A percentile compares a stretch with the other conserved stretches of the same genome.
phyloP scores from a whole-genome alignment of 2,113 vertebrate species.

The Puffinus mauretanicus region DNA sequence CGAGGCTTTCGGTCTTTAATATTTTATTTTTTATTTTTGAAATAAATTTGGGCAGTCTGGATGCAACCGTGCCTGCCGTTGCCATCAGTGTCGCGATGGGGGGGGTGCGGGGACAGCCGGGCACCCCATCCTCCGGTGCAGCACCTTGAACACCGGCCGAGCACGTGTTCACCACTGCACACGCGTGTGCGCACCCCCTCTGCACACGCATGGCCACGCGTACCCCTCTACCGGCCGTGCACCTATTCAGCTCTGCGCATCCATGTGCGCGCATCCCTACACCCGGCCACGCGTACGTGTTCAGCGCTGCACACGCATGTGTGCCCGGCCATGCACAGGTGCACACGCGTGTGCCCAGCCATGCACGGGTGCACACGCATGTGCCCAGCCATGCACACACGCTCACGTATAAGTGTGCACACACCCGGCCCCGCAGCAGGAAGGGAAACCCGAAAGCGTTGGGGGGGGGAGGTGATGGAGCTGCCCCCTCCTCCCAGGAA shows the following conservation, averaged over 20 bases:
- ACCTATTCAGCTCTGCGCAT: accelerated
- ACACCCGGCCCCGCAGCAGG: background rate
- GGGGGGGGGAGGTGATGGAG: too few species aligned
- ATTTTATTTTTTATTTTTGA: conserved; percentile 59
- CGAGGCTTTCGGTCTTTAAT: conserved; percentile 23
- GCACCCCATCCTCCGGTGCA: too few species aligned
- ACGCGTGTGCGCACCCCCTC: too few species aligned
- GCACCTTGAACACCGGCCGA: background rate
- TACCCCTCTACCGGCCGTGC: background rate
- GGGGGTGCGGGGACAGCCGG: too few species aligned
- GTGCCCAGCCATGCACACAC: accelerated
- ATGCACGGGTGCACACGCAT: accelerated
- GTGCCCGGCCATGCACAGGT: accelerated
- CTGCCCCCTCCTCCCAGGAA: too few species aligned
- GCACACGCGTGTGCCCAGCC: background rate
- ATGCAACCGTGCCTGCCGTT: background rate
- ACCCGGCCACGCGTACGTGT: accelerated
- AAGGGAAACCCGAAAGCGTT: background rate
- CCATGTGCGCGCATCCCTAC: accelerated
- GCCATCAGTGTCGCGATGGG: background rate
- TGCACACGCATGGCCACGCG: accelerated
- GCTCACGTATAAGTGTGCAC: background rate
- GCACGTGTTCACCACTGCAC: background rate
- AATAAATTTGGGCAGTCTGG: conserved; percentile 50
- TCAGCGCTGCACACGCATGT: accelerated